phyloP scores from a whole-genome alignment of 2,113 vertebrate species.

The Ictidomys tridecemlineatus region DNA sequence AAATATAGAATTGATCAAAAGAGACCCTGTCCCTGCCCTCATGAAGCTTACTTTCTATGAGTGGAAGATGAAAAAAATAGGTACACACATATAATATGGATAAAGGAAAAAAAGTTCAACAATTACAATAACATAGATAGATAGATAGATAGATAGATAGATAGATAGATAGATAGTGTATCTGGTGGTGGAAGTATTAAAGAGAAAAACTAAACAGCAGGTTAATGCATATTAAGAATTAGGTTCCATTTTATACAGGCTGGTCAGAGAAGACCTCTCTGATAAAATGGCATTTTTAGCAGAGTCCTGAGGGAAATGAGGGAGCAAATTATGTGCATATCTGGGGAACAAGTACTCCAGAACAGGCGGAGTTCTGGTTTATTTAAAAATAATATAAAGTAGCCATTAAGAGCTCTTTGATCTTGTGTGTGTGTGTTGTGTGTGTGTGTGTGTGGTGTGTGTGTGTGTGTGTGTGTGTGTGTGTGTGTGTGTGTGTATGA shows the following conservation, averaged over 20 bases:
- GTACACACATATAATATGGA: background rate
- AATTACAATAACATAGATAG: background rate
- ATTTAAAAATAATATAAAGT: constrained; percentile 48
- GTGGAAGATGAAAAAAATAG: background rate
- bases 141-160: too few relatives aligned
- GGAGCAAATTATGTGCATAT: constrained; percentile 46
- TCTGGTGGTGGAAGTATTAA: background rate
- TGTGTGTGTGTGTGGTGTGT: too few relatives aligned
- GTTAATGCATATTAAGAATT: background rate
- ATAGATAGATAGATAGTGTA: background rate
- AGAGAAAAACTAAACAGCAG: constrained; percentile 25
- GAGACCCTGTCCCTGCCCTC: constrained; percentile 2
- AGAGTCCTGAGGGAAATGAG: constrained; percentile 62
- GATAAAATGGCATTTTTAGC: constrained; percentile 63
- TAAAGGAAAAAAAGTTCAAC: background rate
- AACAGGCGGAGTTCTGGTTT: background rate
- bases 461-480: too few relatives aligned
- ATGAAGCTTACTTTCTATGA: constrained; percentile 16
- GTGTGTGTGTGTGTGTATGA: too few relatives aligned
- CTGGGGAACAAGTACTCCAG: constrained; percentile 21
- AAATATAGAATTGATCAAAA: constrained; percentile 37
- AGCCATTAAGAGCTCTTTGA: background rate
- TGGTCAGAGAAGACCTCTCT: constrained; percentile 59
- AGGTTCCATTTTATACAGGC: constrained; percentile 33
- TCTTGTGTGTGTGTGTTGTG: too few relatives aligned